These are phyloP conservation scores for Benitochromis conjunctus DNA, from an alignment of 2,113 vertebrate species.

Conservation along the genomic window DNA sequence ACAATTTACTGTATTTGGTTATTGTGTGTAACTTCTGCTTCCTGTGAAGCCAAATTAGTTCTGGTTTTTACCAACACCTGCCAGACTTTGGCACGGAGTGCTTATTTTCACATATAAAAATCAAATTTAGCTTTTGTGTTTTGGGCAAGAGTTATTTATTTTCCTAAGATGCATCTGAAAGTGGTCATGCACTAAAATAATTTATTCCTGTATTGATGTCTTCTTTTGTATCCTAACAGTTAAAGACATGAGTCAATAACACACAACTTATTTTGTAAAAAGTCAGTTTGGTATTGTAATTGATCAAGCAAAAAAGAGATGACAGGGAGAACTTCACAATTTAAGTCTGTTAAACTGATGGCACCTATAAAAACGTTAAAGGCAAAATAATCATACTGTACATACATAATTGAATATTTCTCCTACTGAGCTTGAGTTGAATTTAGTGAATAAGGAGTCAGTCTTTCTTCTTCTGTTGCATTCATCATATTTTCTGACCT, in stretches of 20 bases:
- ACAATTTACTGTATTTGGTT: background rate
- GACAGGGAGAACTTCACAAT: background rate
- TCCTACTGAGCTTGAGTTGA: background rate
- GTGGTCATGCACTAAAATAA: constrained; percentile 13
- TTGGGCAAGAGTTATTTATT: background rate
- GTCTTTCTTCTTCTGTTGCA: background rate
- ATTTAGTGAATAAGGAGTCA: background rate
- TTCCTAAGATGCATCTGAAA: background rate
- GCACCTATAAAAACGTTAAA: constrained; percentile 20
- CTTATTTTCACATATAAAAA: background rate
- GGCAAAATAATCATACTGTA: background rate
- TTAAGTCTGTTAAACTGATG: background rate
- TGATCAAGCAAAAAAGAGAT: background rate
- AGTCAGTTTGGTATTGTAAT: background rate
- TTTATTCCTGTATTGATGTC: background rate
- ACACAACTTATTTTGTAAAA: background rate
- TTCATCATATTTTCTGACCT: background rate
- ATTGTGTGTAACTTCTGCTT: background rate
- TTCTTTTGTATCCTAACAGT: background rate
- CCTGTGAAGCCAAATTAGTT: background rate
- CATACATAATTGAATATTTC: background rate
- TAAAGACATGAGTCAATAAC: background rate
- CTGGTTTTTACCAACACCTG: background rate
- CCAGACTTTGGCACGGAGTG: background rate
- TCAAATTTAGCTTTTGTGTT: background rate